Evolutionary conservation across 1,140 invertebrate species (phyloP).

Genomic region (Conus betulinus): DNA sequence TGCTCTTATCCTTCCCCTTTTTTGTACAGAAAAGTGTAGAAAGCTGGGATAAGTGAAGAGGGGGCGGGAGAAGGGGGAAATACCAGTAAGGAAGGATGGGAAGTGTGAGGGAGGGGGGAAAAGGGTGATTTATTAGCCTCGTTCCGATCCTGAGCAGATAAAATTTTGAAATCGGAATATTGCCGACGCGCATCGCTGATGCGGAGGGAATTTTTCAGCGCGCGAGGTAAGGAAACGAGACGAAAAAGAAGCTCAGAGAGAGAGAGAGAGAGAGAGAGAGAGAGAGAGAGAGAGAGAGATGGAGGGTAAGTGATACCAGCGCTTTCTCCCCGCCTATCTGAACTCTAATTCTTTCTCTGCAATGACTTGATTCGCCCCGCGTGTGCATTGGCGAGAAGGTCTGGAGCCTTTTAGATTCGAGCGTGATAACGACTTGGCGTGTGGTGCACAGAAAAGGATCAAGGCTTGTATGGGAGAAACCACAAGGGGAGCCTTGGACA

Average conservation of each 20-base stretch:
- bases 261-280: neutral
- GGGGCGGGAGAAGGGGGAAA: neutral
- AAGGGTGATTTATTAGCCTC: conserved; percentile 34
- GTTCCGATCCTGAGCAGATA: conserved; percentile 34
- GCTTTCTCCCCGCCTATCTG: conserved; percentile 9
- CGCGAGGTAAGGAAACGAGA: neutral
- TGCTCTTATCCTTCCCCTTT: neutral
- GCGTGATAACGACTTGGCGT: too few relatives aligned
- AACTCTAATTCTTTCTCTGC: conserved; percentile 26
- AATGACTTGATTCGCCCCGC: conserved; percentile 27
- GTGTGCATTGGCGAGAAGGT: neutral
- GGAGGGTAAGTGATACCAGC: neutral
- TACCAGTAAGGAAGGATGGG: too few relatives aligned
- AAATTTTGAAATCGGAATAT: conserved; percentile 37
- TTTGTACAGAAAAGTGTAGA: neutral
- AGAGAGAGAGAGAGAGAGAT: neutral
- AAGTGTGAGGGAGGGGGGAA: neutral
- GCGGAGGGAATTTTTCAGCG: neutral
- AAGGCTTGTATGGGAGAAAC: too few relatives aligned
- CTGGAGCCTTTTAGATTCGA: too few relatives aligned
- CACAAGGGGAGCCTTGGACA: too few relatives aligned
- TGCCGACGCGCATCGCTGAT: conserved; percentile 34
- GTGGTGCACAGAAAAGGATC: too few relatives aligned
- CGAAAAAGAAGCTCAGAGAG: neutral
- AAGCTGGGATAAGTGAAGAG: neutral